Evolutionary conservation across 2,797 vertebrate genomes (phyloP).

Genomic region (Syngnathus acus): DNA sequence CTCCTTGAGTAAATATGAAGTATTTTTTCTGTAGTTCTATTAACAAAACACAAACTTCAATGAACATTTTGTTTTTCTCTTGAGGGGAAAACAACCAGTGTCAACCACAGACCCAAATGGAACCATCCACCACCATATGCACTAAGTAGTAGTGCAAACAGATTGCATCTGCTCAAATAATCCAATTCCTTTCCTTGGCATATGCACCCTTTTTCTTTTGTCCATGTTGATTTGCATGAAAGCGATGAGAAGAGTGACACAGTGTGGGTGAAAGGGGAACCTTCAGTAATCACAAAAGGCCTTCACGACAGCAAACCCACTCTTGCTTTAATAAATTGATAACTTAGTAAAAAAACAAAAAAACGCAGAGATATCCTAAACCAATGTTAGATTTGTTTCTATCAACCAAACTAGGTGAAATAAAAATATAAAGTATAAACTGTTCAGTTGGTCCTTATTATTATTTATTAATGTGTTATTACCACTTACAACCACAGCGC

Average conservation of each 20-base stretch:
- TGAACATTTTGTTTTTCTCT: background rate
- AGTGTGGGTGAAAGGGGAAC: conserved; percentile 47
- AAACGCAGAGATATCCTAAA: background rate
- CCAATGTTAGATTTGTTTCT: background rate
- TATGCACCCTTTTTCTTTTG: conserved; percentile 12
- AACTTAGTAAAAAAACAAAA: background rate
- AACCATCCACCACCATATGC: background rate
- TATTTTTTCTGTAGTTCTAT: background rate
- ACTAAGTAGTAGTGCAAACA: background rate
- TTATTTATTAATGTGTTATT: background rate
- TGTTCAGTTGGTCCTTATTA: background rate
- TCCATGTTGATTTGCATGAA: background rate
- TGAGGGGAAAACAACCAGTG: too few species aligned
- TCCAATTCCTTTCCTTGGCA: background rate
- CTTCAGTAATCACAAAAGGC: background rate
- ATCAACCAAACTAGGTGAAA: background rate
- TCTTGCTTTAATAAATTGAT: background rate
- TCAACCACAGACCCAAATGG: background rate
- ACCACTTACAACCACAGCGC: background rate
- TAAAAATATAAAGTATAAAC: background rate
- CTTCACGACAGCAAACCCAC: background rate
- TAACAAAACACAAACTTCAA: background rate
- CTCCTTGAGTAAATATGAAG: background rate
- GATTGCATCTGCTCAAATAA: background rate
- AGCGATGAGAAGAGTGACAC: conserved; percentile 48